These are phyloP conservation scores for Encarsia formosa DNA, from an alignment of 2,888 invertebrate genomes.

Conservation along the genomic window DNA sequence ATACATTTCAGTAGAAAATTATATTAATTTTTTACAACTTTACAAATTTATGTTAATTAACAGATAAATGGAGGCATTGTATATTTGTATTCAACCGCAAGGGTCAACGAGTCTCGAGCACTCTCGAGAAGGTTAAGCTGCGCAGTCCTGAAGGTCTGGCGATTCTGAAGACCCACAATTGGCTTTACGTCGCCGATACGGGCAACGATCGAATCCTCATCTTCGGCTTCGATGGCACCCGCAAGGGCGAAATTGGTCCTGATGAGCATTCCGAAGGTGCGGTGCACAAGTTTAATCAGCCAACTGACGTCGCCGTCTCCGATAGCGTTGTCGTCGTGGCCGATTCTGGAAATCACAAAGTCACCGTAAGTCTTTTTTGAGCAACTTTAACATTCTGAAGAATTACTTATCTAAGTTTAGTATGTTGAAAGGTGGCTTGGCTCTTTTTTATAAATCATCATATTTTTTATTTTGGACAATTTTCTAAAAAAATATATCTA, in stretches of 20 bases:
- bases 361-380: slow-evolving; percentile 56
- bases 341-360: slow-evolving; percentile 70
- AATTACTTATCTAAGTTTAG: too few relatives aligned
- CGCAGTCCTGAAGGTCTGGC: slow-evolving; percentile 73
- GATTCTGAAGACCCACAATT: slow-evolving; percentile 47
- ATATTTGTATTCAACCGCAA: slow-evolving; percentile 65
- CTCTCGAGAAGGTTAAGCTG: slow-evolving; percentile 67
- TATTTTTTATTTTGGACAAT: not conserved
- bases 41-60: too few relatives aligned
- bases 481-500: not conserved
- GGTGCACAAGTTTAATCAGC: slow-evolving; percentile 64
- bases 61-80: slow-evolving; percentile 69
- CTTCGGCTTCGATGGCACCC: slow-evolving; percentile 53
- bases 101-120: slow-evolving; percentile 58
- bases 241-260: slow-evolving; percentile 31
- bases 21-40: too few relatives aligned
- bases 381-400: too few relatives aligned
- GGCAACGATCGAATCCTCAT: slow-evolving; percentile 70
- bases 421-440: not conserved
- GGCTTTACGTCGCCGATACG: slow-evolving; percentile 71
- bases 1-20: too few relatives aligned
- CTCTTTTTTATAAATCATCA: not conserved
- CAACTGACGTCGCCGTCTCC: slow-evolving; percentile 66
- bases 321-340: slow-evolving; percentile 58
- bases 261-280: slow-evolving; percentile 34